Conservation (phyloP, 64 coral and sea anemone species). For the Pocillopora verrucosa region DNA sequence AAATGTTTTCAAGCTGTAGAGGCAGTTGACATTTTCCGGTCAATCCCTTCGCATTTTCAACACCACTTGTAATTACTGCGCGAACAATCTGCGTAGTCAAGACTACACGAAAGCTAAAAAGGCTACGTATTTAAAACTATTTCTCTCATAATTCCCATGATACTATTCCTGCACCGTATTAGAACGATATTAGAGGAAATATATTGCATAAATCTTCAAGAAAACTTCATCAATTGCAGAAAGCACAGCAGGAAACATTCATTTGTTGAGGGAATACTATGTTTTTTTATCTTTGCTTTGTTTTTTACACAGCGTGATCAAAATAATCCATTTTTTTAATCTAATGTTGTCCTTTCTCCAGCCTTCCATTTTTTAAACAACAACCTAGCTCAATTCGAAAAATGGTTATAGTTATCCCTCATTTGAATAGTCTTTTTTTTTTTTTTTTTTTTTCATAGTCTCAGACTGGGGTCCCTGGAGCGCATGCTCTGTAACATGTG, state of each 20-base stretch:
- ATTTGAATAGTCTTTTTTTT: background rate
- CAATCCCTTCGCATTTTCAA: background rate
- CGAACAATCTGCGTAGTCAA: background rate
- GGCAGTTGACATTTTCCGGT: too few species aligned
- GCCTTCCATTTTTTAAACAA: too few species aligned
- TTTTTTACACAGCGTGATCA: too few species aligned
- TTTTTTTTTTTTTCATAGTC: background rate
- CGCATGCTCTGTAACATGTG: conserved; percentile 1
- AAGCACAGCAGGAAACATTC: background rate
- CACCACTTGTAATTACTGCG: background rate
- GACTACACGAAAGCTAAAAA: background rate
- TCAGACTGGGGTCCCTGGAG: background rate
- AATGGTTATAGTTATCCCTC: background rate
- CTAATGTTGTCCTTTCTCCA: too few species aligned
- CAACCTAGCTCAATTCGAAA: too few species aligned
- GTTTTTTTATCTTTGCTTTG: background rate
- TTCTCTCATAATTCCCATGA: too few species aligned
- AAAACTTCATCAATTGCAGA: background rate
- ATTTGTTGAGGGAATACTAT: background rate
- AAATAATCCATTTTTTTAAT: too few species aligned
- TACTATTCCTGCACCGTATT: background rate
- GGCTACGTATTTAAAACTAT: too few species aligned
- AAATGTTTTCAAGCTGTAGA: background rate
- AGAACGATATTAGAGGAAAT: background rate
- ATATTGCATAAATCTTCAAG: background rate